Conservation (phyloP, 2,113 vertebrate species). For the Paradoxurus hermaphroditus region DNA sequence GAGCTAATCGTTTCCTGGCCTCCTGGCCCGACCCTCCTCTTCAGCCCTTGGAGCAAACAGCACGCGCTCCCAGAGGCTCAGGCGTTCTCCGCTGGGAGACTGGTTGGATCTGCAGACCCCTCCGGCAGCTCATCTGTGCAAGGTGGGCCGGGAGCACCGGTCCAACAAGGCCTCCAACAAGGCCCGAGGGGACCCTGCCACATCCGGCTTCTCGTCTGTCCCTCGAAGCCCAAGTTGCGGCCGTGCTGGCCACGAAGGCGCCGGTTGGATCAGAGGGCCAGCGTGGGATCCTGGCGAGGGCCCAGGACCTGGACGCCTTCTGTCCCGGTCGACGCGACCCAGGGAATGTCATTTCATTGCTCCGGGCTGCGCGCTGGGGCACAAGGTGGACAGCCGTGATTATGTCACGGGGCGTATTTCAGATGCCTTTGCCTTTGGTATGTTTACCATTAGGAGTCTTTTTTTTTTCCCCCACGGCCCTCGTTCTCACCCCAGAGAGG, state of each 20-base stretch:
- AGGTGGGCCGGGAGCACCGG: neutral
- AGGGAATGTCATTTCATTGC: neutral
- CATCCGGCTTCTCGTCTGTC: neutral
- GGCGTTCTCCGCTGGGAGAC: neutral
- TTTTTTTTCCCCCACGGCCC: accelerated
- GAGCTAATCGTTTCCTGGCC: neutral
- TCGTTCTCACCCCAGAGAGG: neutral
- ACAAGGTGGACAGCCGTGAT: neutral
- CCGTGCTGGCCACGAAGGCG: neutral
- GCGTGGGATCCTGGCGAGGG: accelerated
- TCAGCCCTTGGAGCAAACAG: neutral
- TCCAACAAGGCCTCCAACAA: neutral
- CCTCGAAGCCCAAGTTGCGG: neutral
- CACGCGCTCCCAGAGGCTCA: neutral
- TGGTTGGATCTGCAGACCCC: accelerated
- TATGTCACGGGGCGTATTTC: neutral
- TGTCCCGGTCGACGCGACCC: too few species aligned
- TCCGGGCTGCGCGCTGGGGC: neutral
- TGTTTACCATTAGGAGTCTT: neutral
- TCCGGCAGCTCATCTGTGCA: neutral
- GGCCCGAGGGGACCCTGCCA: accelerated
- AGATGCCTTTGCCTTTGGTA: neutral
- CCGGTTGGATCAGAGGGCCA: neutral
- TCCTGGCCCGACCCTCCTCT: neutral
- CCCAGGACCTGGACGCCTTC: neutral